A percentile compares a stretch with the other conserved stretches of the same genome.
Evolutionary conservation across 2,797 vertebrate species (phyloP).

Genomic region (Psittacula derbiana): DNA sequence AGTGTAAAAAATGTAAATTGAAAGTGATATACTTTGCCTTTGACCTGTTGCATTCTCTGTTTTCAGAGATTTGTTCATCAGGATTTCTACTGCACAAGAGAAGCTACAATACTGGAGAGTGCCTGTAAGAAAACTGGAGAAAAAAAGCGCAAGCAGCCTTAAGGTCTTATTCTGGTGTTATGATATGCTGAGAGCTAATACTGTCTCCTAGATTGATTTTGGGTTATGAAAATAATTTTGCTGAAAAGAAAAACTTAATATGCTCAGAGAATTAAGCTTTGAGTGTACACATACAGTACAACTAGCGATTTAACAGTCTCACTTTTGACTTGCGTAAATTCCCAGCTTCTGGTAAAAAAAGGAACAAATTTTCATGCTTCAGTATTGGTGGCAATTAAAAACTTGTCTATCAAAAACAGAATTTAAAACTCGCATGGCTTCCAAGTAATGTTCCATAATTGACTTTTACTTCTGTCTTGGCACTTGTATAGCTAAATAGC

Average conservation of each 20-base stretch:
- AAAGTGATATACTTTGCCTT: not conserved
- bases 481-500: not conserved
- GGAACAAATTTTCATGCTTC: not conserved
- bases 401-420: not conserved
- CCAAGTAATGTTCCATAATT: not conserved
- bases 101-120: not conserved
- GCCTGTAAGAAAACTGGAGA: not conserved
- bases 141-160: not conserved
- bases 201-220: not conserved
- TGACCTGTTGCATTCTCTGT: not conserved
- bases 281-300: not conserved
- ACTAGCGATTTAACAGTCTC: not conserved
- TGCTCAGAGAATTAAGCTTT: not conserved
- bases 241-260: not conserved
- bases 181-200: not conserved
- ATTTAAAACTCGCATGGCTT: not conserved
- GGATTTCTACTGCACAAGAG: not conserved
- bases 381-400: not conserved
- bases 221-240: not conserved
- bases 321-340: not conserved
- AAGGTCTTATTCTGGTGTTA: not conserved
- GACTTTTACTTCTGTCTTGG: slow-evolving; percentile 38
- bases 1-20: not conserved
- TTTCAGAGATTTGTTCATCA: not conserved
- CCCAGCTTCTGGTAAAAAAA: not conserved